phyloP scores from a whole-genome alignment of 2,113 vertebrate species.

The Holacanthus passer region DNA sequence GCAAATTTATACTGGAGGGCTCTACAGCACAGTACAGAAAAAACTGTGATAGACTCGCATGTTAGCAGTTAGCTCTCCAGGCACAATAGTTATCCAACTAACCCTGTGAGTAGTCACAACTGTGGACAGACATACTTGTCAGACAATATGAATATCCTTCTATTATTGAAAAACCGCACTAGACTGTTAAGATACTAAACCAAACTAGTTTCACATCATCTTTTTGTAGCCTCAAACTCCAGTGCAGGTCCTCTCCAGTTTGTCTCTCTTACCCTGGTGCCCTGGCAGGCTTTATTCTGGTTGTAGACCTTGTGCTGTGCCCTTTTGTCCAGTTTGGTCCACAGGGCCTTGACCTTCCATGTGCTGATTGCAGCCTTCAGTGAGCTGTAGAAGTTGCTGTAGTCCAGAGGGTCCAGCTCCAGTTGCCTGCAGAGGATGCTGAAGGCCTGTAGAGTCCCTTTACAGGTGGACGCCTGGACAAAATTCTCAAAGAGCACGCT shows the following conservation, averaged over 20 bases:
- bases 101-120: too few species aligned
- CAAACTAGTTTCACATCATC: neutral
- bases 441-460: conserved; percentile 96
- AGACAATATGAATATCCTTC: neutral
- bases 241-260: neutral
- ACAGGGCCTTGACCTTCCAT: conserved; percentile 97
- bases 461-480: conserved; percentile 93
- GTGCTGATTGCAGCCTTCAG: conserved; percentile 91
- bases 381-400: conserved; percentile 89
- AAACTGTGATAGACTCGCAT: too few species aligned
- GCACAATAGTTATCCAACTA: too few species aligned
- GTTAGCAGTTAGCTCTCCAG: too few species aligned
- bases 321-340: conserved; percentile 96
- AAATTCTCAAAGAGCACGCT: conserved; percentile 96
- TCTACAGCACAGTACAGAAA: too few species aligned
- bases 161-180: neutral
- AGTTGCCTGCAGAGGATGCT: conserved; percentile 93
- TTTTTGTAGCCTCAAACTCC: neutral
- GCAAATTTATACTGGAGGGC: too few species aligned
- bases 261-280: conserved; percentile 90
- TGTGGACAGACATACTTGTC: too few species aligned
- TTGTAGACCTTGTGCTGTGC: conserved; percentile 94
- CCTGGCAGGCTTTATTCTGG: conserved; percentile 88
- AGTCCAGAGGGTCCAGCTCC: conserved; percentile 91
- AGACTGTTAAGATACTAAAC: neutral